Evolutionary conservation across 2,888 invertebrate genomes (phyloP).

Genomic region (Brachypalpus laphriformis): DNA sequence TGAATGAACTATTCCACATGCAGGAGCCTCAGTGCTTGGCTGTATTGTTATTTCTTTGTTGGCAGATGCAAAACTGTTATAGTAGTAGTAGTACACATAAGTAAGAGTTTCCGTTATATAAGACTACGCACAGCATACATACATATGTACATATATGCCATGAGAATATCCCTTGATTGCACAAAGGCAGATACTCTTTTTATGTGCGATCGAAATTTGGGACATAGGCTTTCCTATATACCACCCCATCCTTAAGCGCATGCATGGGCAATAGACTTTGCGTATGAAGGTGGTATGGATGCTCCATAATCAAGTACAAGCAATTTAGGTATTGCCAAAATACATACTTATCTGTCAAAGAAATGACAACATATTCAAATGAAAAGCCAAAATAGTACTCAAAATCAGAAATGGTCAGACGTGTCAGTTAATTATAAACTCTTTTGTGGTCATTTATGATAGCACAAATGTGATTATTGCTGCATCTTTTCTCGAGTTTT

Average conservation of each 20-base stretch:
- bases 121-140: neutral
- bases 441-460: no score
- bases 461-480: no score
- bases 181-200: constrained; percentile 61
- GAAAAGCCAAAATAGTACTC: neutral
- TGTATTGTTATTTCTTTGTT: constrained; percentile 52
- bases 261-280: neutral
- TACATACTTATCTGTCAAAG: constrained; percentile 17
- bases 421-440: no score
- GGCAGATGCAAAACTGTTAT: constrained; percentile 27
- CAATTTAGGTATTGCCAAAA: constrained; percentile 32
- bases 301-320: constrained; percentile 35
- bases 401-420: neutral
- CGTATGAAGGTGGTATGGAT: neutral
- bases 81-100: neutral
- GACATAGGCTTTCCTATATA: constrained; percentile 25
- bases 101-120: neutral
- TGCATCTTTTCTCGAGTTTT: no score
- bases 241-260: constrained; percentile 23
- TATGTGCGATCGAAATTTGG: constrained; percentile 43
- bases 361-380: constrained; percentile 10
- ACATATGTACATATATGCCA: no score
- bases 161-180: constrained; percentile 57
- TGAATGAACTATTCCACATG: constrained; percentile 31
- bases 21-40: constrained; percentile 11